These are phyloP conservation scores for Calliopsis andreniformis DNA, from an alignment of 1,140 invertebrate genomes.

Conservation along the genomic window DNA sequence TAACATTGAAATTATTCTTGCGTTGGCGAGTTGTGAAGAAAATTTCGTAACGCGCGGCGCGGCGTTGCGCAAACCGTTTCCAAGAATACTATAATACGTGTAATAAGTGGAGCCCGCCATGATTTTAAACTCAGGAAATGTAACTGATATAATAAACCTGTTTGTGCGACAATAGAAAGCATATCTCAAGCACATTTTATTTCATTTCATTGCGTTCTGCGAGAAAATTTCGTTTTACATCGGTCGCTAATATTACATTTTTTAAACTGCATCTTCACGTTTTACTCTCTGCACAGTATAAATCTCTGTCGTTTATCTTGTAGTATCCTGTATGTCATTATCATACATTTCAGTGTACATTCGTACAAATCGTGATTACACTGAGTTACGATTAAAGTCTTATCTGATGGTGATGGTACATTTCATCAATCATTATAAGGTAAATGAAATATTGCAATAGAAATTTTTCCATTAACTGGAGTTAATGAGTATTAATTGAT, in stretches of 20 bases:
- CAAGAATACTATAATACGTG: not conserved
- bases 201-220: no score
- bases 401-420: not conserved
- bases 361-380: no score
- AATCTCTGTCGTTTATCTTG: not conserved
- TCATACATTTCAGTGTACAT: no score
- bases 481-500: not conserved
- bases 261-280: no score
- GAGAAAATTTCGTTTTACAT: no score
- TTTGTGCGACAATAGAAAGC: no score
- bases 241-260: no score
- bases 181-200: no score
- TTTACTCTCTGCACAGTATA: not conserved
- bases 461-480: not conserved
- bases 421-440: not conserved
- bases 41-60: conserved; percentile 18
- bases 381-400: not conserved
- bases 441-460: not conserved
- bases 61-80: conserved; percentile 27
- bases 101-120: not conserved
- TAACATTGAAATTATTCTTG: conserved; percentile 23
- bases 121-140: not conserved
- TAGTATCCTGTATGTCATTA: not conserved
- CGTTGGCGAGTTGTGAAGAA: not conserved
- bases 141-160: not conserved